Conservation (phyloP, 2,888 invertebrate genomes). For the Coleophora deauratella region DNA sequence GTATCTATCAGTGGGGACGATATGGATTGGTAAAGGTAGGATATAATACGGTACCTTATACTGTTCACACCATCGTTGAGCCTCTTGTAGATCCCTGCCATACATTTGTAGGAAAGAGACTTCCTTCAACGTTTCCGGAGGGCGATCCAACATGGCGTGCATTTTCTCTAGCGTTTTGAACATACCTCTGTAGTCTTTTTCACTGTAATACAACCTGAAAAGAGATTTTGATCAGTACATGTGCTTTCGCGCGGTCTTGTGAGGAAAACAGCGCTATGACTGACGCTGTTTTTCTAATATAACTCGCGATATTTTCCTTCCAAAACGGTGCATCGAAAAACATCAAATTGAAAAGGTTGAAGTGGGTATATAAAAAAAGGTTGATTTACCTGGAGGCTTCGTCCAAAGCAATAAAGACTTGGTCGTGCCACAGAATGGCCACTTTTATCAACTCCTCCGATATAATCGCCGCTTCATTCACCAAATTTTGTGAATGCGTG, state of each 20-base stretch:
- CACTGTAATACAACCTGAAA: slow-evolving; percentile 93
- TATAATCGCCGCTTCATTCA: slow-evolving; percentile 95
- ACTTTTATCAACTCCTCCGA: slow-evolving; percentile 97
- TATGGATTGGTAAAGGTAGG: no score
- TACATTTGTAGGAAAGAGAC: slow-evolving; percentile 98
- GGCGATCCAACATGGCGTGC: slow-evolving; percentile 93
- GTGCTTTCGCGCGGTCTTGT: no score
- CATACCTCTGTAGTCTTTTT: slow-evolving; percentile 97
- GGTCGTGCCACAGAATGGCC: slow-evolving; percentile 99
- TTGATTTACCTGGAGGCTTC: slow-evolving; percentile 83
- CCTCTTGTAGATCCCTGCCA: slow-evolving; percentile 94
- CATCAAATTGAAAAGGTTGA: no score
- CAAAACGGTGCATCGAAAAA: no score
- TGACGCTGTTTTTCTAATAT: no score
- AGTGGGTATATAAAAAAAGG: no score
- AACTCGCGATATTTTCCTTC: no score
- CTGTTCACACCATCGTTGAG: slow-evolving; percentile 94
- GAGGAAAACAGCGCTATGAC: no score
- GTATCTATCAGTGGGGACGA: no score
- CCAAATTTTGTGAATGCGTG: slow-evolving; percentile 92
- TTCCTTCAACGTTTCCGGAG: slow-evolving; percentile 97
- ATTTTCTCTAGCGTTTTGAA: slow-evolving; percentile 95
- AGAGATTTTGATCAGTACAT: neutral
- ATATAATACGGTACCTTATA: slow-evolving; percentile 73
- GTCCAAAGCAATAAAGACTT: slow-evolving; percentile 86